Evolutionary conservation across 2,113 vertebrate species (phyloP).

Genomic region (Piaya cayana): DNA sequence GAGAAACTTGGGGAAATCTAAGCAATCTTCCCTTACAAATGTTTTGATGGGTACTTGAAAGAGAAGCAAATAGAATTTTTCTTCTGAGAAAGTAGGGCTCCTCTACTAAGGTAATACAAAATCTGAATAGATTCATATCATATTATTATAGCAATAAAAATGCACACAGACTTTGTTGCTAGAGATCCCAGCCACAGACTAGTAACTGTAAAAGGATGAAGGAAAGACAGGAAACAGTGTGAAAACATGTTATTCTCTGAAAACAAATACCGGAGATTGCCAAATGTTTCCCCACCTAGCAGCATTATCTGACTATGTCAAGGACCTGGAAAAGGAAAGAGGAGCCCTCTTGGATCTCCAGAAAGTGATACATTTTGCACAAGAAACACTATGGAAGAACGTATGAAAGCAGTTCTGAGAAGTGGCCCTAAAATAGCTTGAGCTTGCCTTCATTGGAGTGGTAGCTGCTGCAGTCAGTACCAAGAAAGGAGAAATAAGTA

Average conservation of each 20-base stretch:
- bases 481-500: not conserved
- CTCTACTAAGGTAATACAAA: conserved; percentile 31
- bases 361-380: not conserved
- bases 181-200: conserved; percentile 60
- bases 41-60: not conserved
- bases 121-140: conserved; percentile 43
- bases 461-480: not conserved
- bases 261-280: conserved; percentile 66
- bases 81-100: not conserved
- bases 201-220: conserved; percentile 65
- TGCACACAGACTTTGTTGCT: conserved; percentile 68
- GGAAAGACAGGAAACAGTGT: conserved; percentile 66
- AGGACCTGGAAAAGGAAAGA: conserved; percentile 42
- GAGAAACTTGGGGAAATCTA: not conserved
- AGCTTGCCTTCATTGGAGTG: not conserved
- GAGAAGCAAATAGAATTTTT: not conserved
- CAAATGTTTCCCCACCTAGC: conserved; percentile 61
- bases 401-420: not conserved
- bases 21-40: not conserved
- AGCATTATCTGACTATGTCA: conserved; percentile 61
- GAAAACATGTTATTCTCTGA: conserved; percentile 70
- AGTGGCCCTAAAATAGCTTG: conserved; percentile 21
- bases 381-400: not conserved
- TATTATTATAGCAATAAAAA: conserved; percentile 65
- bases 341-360: conserved; percentile 20